A percentile compares a stretch with the other conserved stretches of the same genome.
Evolutionary conservation across 2,888 invertebrate genomes (phyloP).

Genomic region (Masnerella sp.): DNA sequence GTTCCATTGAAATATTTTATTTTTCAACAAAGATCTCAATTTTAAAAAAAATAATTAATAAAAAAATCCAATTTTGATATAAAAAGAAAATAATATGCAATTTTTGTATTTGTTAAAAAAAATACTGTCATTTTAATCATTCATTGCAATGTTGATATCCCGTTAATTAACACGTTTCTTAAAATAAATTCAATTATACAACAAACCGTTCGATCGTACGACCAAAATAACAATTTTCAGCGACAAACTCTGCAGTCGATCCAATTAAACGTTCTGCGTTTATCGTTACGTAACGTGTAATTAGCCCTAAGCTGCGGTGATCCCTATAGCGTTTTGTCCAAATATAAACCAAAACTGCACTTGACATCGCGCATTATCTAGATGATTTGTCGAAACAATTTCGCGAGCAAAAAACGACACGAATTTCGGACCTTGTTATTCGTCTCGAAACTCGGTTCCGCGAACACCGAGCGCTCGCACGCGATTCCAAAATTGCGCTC

Average conservation of each 20-base stretch:
- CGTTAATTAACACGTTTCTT: background rate
- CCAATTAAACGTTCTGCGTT: constrained; percentile 22
- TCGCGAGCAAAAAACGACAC: background rate
- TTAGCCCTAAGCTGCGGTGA: constrained; percentile 3
- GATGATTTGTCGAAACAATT: background rate
- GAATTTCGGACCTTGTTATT: background rate
- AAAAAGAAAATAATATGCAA: too few species aligned
- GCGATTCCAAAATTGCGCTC: constrained; percentile 37
- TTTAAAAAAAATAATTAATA: too few species aligned
- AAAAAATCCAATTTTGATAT: too few species aligned
- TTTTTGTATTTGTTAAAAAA: too few species aligned
- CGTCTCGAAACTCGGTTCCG: constrained; percentile 27
- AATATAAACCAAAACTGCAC: constrained; percentile 17
- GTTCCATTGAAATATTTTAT: too few species aligned
- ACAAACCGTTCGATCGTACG: background rate
- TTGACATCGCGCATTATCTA: constrained; percentile 2
- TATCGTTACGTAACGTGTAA: constrained; percentile 11
- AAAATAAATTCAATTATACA: constrained; percentile 1
- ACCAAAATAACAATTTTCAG: constrained; percentile 2
- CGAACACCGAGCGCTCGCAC: constrained; percentile 31
- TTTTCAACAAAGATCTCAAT: too few species aligned
- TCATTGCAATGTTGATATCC: too few species aligned
- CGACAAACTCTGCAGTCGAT: background rate
- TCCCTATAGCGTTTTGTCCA: constrained; percentile 1
- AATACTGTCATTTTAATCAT: too few species aligned